phyloP scores from a whole-genome alignment of 2,888 invertebrate species.

The Leptinotarsa peninsularis region DNA sequence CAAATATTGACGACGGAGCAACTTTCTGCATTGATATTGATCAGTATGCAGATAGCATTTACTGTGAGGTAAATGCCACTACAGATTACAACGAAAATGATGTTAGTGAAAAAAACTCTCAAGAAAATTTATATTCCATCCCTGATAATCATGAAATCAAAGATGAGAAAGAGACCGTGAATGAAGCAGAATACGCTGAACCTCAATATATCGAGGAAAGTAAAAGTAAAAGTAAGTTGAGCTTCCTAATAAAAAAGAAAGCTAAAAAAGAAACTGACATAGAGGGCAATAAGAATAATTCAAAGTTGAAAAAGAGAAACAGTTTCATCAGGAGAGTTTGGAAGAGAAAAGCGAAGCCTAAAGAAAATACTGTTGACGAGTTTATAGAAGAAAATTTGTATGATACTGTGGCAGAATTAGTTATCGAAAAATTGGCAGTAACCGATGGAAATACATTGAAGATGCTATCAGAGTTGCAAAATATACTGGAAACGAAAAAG shows the following conservation, averaged over 20 bases:
- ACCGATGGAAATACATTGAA: constrained; percentile 44
- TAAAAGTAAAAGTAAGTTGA: constrained; percentile 20
- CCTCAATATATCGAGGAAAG: constrained; percentile 18
- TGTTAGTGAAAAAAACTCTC: constrained; percentile 28
- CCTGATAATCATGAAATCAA: constrained; percentile 23
- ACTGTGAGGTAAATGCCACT: constrained; percentile 8
- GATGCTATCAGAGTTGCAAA: constrained; percentile 57
- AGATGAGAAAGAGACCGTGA: constrained; percentile 42
- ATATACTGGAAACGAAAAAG: constrained; percentile 56
- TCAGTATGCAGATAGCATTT: constrained; percentile 41
- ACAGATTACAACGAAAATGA: constrained; percentile 49
- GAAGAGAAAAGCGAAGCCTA: constrained; percentile 50
- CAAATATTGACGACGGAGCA: neutral
- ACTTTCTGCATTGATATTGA: constrained; percentile 49
- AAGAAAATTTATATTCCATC: constrained; percentile 42
- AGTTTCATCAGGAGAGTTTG: constrained; percentile 56
- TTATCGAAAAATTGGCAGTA: constrained; percentile 35
- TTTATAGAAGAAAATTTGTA: constrained; percentile 49
- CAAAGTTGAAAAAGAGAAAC: constrained; percentile 49
- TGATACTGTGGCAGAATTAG: constrained; percentile 48
- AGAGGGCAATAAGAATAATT: constrained; percentile 34
- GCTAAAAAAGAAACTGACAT: constrained; percentile 33
- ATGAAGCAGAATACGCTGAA: constrained; percentile 33
- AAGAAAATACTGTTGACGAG: constrained; percentile 32
- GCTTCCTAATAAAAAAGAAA: constrained; percentile 30